Base-by-base conservation (phyloP, 1,140 invertebrate genomes). In the Orchesella cincta region DNA sequence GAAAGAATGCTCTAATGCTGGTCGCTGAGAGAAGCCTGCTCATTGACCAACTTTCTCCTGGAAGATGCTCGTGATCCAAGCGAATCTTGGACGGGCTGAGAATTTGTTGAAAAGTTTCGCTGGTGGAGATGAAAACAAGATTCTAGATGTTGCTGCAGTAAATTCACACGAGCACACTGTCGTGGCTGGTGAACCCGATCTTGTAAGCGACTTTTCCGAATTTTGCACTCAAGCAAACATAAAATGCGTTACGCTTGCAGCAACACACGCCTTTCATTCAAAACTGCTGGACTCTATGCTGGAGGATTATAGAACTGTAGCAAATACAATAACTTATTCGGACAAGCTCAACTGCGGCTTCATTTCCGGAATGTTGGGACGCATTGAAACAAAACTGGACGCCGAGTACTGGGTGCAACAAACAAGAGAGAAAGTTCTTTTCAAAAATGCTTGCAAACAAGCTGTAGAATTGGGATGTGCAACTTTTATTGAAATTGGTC, bases 401-500 rank as follows among this genome's bases (percentile, higher is more conserved):
- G n/a, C 5, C 20, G 26, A 73, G 35, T 73, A 73, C 71, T 73
- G 71, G 71, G 23, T 73, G 2, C 14, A 51, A 2, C 71, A 73
- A 16, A 73, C 71, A 1, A 74, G 52, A 1, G 62, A 74, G 64
- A 35, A 26, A 51, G 71, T 73, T n/a, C 3, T 26, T 26, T 73
- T 73, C 26, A 20, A 20, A 28, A 28, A 46, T 26, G 71, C 71
- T 2, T 46, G 71, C 23, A 2, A 73, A 1, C 2, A 14, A 8
- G 18, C 29, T n/a, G 35, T 28, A 26, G 14, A 2, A 14, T 31
- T 8, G 18, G 34, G 34, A n/a, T 51, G 39, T 16, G 52, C 46
- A 18, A 26, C 20, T 51, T 73, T 73, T 23, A 14, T 73, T 14
- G 71, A 73, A 73, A 51, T 73, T 39, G 71, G 71, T 12, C 71